These are phyloP conservation scores for Apteryx mantelli DNA, from an alignment of 2,113 vertebrate genomes.

Conservation along the genomic window DNA sequence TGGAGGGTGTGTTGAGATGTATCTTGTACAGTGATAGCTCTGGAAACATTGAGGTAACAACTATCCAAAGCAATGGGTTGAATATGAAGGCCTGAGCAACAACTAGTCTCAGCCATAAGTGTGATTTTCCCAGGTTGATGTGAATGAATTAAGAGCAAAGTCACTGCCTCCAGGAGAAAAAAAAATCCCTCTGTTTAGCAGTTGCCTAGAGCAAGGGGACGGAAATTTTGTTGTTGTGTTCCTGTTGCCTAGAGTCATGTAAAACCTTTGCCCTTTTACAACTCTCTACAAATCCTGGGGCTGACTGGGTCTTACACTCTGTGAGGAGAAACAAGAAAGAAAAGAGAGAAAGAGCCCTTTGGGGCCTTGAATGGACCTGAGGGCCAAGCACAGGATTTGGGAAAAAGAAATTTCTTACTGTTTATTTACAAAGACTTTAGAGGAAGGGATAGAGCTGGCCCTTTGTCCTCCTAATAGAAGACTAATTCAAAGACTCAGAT, in stretches of 20 bases:
- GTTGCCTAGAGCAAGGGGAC: constrained; percentile 15
- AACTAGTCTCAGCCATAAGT: background rate
- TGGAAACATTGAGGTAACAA: background rate
- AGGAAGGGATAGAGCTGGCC: background rate
- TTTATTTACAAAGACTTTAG: background rate
- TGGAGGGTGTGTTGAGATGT: background rate
- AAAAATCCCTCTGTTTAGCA: background rate
- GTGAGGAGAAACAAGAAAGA: background rate
- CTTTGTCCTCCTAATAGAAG: background rate
- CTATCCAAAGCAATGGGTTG: background rate
- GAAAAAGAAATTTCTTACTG: background rate
- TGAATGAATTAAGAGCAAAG: constrained; percentile 3
- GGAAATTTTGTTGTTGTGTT: constrained; percentile 13
- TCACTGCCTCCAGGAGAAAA: background rate
- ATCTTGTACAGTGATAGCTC: background rate
- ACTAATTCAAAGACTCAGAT: background rate
- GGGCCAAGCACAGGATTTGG: background rate
- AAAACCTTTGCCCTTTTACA: constrained; percentile 45
- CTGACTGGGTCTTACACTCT: background rate
- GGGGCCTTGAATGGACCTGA: background rate
- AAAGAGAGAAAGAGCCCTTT: background rate
- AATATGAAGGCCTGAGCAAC: background rate
- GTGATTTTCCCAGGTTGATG: background rate
- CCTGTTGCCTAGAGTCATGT: constrained; percentile 38
- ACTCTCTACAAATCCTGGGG: background rate